A percentile compares a stretch with the other conserved stretches of the same genome.
Conservation (phyloP, 2,113 vertebrate genomes). For the Lynx canadensis region DNA sequence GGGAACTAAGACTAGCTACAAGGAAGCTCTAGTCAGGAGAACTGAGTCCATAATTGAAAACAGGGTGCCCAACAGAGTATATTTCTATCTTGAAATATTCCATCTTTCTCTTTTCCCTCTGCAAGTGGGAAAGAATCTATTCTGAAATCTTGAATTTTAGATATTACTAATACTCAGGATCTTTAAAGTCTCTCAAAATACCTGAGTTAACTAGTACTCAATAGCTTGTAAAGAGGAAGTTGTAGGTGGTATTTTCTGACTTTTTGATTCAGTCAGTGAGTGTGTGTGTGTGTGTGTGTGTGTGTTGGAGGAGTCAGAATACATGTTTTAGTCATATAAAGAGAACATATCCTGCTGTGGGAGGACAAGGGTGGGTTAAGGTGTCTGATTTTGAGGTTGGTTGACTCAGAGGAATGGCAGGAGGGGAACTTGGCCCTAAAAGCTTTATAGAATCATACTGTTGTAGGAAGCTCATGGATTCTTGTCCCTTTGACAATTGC, state of each 20-base stretch:
- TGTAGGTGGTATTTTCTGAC: background rate
- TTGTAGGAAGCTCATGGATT: background rate
- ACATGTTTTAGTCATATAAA: background rate
- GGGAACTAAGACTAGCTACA: background rate
- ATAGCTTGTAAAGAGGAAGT: background rate
- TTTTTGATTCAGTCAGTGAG: background rate
- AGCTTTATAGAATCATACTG: background rate
- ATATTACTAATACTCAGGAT: background rate
- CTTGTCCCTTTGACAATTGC: background rate
- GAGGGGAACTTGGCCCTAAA: background rate
- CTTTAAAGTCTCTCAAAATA: background rate
- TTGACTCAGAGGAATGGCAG: background rate
- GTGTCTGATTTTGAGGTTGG: background rate
- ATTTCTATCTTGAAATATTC: background rate
- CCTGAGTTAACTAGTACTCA: background rate
- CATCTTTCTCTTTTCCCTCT: background rate
- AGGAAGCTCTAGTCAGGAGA: background rate
- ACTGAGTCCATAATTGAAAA: background rate
- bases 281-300: no score
- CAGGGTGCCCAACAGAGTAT: background rate
- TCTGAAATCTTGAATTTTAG: conserved; percentile 12
- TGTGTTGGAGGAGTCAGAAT: background rate
- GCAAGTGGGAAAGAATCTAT: background rate
- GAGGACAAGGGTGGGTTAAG: background rate
- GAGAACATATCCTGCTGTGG: background rate